A percentile compares a stretch with the other conserved stretches of the same genome.
These are phyloP conservation scores for Platyscapa corneri DNA, from an alignment of 1,140 invertebrate species.

Conservation along the genomic window DNA sequence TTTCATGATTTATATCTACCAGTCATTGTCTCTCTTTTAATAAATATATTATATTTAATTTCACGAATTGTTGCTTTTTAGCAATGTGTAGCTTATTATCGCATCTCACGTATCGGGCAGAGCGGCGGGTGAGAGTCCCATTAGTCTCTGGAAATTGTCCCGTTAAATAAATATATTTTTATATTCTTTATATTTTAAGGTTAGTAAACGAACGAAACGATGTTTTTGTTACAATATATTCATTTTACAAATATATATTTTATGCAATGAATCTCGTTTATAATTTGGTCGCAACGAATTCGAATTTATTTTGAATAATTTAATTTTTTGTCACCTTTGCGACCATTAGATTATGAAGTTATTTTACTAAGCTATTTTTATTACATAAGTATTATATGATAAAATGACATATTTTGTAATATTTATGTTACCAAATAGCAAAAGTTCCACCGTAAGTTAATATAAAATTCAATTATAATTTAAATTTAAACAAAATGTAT, in stretches of 20 bases:
- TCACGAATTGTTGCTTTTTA: too few species aligned
- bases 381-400: background rate
- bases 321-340: background rate
- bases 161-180: background rate
- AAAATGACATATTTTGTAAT: background rate
- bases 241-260: background rate
- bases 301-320: background rate
- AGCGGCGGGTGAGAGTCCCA: background rate
- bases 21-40: too few species aligned
- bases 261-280: background rate
- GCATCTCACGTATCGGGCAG: too few species aligned
- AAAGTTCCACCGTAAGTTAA: background rate
- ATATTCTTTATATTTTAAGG: background rate
- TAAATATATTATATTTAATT: too few species aligned
- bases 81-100: too few species aligned
- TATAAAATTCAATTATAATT: background rate
- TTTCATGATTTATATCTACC: too few species aligned
- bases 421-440: background rate
- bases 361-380: background rate
- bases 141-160: background rate
- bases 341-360: background rate
- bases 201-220: background rate
- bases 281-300: background rate
- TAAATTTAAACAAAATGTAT: background rate
- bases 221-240: background rate